Evolutionary conservation across 1,140 invertebrate species (phyloP), one percentile per base, ranked within the genome.

Genomic region (Sitophilus oryzae): DNA sequence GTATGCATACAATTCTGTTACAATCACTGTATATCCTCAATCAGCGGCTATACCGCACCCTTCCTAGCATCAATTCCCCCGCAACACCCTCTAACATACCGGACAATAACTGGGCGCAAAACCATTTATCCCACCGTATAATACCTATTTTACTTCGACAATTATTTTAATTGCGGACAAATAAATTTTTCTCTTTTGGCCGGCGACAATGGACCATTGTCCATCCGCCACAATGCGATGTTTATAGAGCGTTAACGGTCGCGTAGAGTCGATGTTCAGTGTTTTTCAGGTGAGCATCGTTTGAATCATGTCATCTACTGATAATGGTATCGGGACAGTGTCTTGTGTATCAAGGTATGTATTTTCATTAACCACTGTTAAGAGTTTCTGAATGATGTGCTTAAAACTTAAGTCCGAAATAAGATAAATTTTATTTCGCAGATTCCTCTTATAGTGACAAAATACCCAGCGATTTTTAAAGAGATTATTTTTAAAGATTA

Each of bases 151-250:
- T 53, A 23, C 36, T 11, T 30, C 15, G 35, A 44, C 34, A 58
- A 58, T 56, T 55, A 61, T 35, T 58, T 56, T 45, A 55, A 62
- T 56, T 59, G 25, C 51, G 22, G 45, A 56, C 53, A 58, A 9
- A 62, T 48, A 48, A 41, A 44, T 53, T 62, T 9, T 62, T 61
- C 57, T 54, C 57, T 42, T 47, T 52, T 54, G 45, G 51, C 37
- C 30, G 46, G 36, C 38, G 42, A 66, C 65, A 68, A 66, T 65
- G 45, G 56, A 20, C 45, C 57, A 66, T 66, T 66, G 63, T 68
- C 60, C 52, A 61, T 65, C 45, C 25, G 49, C n/a, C 56, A 66
- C 63, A 67, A 69, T 63, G 60, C 60, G 59, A 66, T 67, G 67
- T 66, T 66, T 69, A 67, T 56, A 59, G 62, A 65, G 61, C 66